A percentile compares a stretch with the other conserved stretches of the same genome.
phyloP scores from a whole-genome alignment of 1,140 invertebrate genomes.

The Apis laboriosa region DNA sequence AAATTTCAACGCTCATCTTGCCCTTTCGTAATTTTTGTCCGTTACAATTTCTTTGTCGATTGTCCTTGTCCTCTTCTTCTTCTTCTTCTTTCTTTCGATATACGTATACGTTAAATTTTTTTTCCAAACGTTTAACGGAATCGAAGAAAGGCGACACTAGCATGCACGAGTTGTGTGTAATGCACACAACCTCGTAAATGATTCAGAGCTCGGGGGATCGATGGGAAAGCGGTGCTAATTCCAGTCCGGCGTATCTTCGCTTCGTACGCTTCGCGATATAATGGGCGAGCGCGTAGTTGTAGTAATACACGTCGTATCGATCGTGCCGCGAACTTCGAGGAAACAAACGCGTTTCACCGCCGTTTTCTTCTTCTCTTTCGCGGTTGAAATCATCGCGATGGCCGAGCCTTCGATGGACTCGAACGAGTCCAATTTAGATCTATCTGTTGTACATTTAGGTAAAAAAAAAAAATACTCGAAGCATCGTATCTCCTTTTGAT shows the following conservation, averaged over 20 bases:
- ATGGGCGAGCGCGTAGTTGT: conserved; percentile 16
- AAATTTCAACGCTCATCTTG: too few relatives aligned
- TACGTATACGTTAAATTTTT: too few relatives aligned
- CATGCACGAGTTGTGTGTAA: not conserved
- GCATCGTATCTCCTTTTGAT: too few relatives aligned
- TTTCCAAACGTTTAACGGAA: too few relatives aligned
- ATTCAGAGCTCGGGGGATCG: conserved; percentile 34
- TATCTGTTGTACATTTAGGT: too few relatives aligned
- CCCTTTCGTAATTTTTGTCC: too few relatives aligned
- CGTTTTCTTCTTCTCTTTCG: not conserved
- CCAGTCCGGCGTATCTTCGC: conserved; percentile 36
- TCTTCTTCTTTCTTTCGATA: too few relatives aligned
- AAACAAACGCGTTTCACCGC: conserved; percentile 11
- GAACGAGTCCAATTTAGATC: not conserved
- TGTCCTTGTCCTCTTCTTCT: too few relatives aligned
- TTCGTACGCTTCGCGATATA: conserved; percentile 24
- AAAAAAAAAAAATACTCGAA: too few relatives aligned
- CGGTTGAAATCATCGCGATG: too few relatives aligned
- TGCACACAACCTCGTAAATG: conserved; percentile 37
- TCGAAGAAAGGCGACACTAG: too few relatives aligned
- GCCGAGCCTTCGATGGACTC: not conserved
- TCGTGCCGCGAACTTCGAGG: conserved; percentile 12
- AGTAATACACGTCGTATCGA: conserved; percentile 46
- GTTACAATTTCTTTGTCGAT: too few relatives aligned
- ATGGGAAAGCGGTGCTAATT: conserved; percentile 50